phyloP scores from a whole-genome alignment of 2,113 vertebrate genomes.

The Alces alces region DNA sequence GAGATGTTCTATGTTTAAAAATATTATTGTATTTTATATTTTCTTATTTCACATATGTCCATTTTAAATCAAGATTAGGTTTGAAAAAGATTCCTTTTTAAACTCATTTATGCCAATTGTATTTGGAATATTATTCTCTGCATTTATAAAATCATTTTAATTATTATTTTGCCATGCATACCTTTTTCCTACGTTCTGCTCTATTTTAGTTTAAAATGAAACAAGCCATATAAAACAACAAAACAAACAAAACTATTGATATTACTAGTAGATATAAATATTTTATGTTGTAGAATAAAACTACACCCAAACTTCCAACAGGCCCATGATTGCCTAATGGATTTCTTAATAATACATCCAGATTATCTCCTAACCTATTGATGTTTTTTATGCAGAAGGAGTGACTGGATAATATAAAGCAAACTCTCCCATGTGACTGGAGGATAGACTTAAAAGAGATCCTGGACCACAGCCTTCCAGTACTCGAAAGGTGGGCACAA shows the following conservation, averaged over 20 bases:
- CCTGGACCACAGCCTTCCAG: background rate
- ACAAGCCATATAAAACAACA: background rate
- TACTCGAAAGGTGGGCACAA: background rate
- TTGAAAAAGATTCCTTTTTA: background rate
- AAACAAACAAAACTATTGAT: background rate
- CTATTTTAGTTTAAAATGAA: background rate
- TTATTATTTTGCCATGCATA: background rate
- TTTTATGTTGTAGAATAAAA: background rate
- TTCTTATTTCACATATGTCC: background rate
- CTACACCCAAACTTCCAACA: background rate
- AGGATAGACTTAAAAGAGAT: background rate
- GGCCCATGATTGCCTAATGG: background rate
- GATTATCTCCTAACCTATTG: background rate
- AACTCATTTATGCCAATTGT: background rate
- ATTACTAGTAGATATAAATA: background rate
- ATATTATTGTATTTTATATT: background rate
- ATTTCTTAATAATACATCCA: background rate
- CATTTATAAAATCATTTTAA: background rate
- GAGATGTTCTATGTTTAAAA: background rate
- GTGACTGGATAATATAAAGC: background rate
- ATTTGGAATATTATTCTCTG: background rate
- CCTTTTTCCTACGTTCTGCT: background rate
- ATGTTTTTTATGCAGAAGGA: background rate
- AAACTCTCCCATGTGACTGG: background rate
- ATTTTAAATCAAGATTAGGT: background rate